Base-by-base conservation (phyloP, 2,113 vertebrate genomes). In the Pseudopipra pipra region DNA sequence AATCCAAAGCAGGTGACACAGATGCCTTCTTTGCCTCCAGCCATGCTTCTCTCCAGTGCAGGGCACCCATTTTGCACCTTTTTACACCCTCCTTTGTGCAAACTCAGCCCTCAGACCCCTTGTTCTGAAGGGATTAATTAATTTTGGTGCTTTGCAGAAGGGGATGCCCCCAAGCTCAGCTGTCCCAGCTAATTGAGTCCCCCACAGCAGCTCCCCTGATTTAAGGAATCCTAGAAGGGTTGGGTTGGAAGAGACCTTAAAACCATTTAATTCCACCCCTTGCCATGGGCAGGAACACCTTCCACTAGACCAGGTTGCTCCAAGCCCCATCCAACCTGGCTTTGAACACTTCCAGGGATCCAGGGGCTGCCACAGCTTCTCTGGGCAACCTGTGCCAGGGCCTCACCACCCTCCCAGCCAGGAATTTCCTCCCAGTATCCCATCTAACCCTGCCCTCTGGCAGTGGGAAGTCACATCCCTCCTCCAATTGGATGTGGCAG, bases 251-350 rank as follows among this genome's bases (percentile, higher is more conserved):
- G 18, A 4, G 5, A 44, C 5, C 22, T 51, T 10, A 58, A 73
- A 66, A 4, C 0, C 22, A 51, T 8, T 31, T 9, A 1, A 1
- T 72, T 0, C 2, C 66, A 30, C 5, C 9, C 21, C 8, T 4
- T 56, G 16, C 11, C 43, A 22, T 19, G 75, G 19, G 20, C 8
- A 58, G 20, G 51, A 31, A 30, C 51, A 58, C 9, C 31, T 80
- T 0, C 25, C 43, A 37, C 14, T 2, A 0, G 2, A 11, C 58
- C 85, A 51, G 43, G 17, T 0, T 9, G 16, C 17, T 80, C 75
- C 61, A 31, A 58, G 7, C 19, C 41, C 23, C 0, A 0, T 35
- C 61, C 66, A 63, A 0, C 25, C 35, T 37, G 43, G 51, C 51
- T 31, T 58, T 8, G 67, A 31, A 1, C 51, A 65, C 5, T 73